Percentiles rank a stretch among this genome's conserved stretches.
These are phyloP conservation scores for Andrena bicolor DNA, from an alignment of 2,888 invertebrate species.

Conservation along the genomic window DNA sequence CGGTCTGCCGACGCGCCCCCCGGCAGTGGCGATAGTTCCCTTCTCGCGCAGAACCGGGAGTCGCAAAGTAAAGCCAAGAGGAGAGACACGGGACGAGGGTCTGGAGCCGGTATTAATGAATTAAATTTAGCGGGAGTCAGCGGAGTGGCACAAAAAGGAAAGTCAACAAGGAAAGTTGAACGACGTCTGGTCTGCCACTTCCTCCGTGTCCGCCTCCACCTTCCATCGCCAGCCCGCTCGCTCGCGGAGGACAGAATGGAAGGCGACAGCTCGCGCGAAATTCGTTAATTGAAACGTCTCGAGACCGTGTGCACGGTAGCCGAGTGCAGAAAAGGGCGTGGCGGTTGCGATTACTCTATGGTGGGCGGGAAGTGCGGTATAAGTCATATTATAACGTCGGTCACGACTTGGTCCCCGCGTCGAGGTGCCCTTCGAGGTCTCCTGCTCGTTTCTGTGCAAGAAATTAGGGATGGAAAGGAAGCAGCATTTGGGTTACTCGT, in stretches of 20 bases:
- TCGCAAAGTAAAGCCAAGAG: constrained; percentile 44
- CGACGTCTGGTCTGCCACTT: constrained; percentile 52
- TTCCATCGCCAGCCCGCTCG: background rate
- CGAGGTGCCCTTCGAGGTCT: constrained; percentile 4
- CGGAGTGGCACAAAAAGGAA: constrained; percentile 55
- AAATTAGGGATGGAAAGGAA: constrained; percentile 50
- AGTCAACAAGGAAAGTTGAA: constrained; percentile 62
- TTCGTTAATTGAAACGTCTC: constrained; percentile 79
- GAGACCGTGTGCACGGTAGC: constrained; percentile 58
- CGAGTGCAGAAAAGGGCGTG: constrained; percentile 67
- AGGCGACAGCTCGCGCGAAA: constrained; percentile 56
- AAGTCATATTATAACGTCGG: constrained; percentile 65
- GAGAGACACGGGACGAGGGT: constrained; percentile 32
- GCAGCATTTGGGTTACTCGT: constrained; percentile 33
- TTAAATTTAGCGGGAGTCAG: constrained; percentile 65
- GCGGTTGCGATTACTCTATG: constrained; percentile 68
- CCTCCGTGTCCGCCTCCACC: background rate
- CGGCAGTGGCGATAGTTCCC: constrained; percentile 36
- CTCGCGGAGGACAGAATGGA: constrained; percentile 1
- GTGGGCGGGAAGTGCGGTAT: constrained; percentile 70
- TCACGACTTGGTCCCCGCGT: background rate
- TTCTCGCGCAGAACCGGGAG: constrained; percentile 19
- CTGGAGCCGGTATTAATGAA: constrained; percentile 62
- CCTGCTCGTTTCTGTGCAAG: background rate
- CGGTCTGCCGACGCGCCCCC: background rate